Conservation (phyloP, 2,113 vertebrate species). For the Bolborhynchus lineola region DNA sequence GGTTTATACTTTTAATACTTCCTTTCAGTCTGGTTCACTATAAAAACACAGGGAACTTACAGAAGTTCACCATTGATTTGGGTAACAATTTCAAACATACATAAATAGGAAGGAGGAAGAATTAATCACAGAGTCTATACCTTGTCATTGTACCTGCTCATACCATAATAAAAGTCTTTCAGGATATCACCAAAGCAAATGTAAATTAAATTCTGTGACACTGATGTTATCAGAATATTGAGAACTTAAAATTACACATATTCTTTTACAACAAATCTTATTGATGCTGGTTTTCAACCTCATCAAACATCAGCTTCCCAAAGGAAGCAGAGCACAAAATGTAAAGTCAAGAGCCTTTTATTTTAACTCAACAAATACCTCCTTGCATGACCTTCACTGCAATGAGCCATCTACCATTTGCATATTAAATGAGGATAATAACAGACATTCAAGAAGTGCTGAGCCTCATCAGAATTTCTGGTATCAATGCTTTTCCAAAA, state of each 20-base stretch:
- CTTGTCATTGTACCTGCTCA: background rate
- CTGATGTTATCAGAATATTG: background rate
- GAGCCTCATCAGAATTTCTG: background rate
- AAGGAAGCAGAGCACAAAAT: background rate
- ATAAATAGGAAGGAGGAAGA: background rate
- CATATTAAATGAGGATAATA: conserved; percentile 57
- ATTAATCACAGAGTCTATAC: background rate
- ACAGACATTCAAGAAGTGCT: conserved; percentile 19
- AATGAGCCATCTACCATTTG: conserved; percentile 8
- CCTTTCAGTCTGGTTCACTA: background rate
- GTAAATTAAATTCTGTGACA: background rate
- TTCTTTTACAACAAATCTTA: background rate
- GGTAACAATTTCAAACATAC: background rate
- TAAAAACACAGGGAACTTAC: background rate
- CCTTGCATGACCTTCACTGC: background rate
- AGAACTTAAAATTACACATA: background rate
- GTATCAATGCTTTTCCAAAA: conserved; percentile 16
- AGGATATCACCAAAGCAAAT: background rate
- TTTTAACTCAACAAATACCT: background rate
- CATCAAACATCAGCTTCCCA: background rate
- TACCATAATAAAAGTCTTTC: background rate
- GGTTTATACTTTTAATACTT: background rate
- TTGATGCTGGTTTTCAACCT: background rate
- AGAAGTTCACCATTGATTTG: background rate
- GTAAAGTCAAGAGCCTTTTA: background rate